These are phyloP conservation scores for Leptinotarsa peninsularis DNA, from an alignment of 2,888 invertebrate species.

Conservation along the genomic window DNA sequence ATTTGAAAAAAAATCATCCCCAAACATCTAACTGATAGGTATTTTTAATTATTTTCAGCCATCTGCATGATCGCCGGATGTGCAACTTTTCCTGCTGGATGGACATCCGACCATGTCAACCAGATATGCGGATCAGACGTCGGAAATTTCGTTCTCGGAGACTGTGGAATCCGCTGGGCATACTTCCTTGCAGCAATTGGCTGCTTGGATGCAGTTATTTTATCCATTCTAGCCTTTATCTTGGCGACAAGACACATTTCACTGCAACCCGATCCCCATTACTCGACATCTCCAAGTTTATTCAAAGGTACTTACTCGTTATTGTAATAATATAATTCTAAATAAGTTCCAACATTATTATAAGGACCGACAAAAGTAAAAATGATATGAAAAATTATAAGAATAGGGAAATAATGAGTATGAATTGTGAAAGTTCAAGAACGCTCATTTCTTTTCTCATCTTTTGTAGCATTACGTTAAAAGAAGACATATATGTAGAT, in stretches of 20 bases:
- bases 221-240: conserved; percentile 92
- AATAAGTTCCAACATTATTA: not conserved
- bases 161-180: conserved; percentile 93
- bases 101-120: conserved; percentile 86
- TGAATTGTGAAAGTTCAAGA: no score
- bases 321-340: no score
- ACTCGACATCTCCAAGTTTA: conserved; percentile 74
- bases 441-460: no score
- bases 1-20: no score
- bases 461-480: no score
- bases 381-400: no score
- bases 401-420: no score
- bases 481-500: no score
- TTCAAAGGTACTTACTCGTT: conserved; percentile 59
- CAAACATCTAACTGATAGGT: no score
- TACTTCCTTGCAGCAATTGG: conserved; percentile 93
- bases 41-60: conserved; percentile 70
- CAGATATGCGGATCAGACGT: conserved; percentile 86
- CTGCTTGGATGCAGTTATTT: conserved; percentile 85
- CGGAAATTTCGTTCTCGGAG: conserved; percentile 81
- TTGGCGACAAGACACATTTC: conserved; percentile 90
- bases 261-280: conserved; percentile 83
- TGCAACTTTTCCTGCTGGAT: conserved; percentile 90
- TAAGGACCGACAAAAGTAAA: no score
- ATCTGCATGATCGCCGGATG: conserved; percentile 89